Evolutionary conservation across 2,888 invertebrate genomes (phyloP).

Genomic region (Coenonympha arcania): DNA sequence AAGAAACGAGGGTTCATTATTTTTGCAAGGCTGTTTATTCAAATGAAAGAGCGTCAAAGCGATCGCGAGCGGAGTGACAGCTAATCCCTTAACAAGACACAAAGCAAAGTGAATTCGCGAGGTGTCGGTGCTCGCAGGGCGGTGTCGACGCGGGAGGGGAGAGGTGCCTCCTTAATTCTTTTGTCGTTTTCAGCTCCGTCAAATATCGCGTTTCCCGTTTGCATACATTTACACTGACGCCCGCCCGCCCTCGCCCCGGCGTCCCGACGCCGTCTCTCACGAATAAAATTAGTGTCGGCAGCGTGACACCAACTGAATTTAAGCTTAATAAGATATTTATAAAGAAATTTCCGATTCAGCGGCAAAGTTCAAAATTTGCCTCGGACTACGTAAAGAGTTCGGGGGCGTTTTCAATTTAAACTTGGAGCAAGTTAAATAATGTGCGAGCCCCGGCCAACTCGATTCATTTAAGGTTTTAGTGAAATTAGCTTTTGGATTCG

Average conservation of each 20-base stretch:
- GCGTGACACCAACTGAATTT: conserved; percentile 74
- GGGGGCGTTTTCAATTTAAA: conserved; percentile 74
- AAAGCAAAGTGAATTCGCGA: conserved; percentile 61
- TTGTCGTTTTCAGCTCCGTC: conserved; percentile 71
- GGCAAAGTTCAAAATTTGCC: conserved; percentile 74
- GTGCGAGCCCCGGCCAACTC: conserved; percentile 69
- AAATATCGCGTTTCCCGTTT: conserved; percentile 70
- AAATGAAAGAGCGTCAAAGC: conserved; percentile 43
- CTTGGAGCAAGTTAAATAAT: conserved; percentile 73
- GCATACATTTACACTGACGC: conserved; percentile 66
- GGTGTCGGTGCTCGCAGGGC: conserved; percentile 35
- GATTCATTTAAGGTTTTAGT: conserved; percentile 73
- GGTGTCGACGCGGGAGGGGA: conserved; percentile 37
- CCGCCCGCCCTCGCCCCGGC: conserved; percentile 35
- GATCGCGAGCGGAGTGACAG: conserved; percentile 43
- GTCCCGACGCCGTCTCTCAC: conserved; percentile 63
- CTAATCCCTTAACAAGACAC: conserved; percentile 56
- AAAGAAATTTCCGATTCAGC: conserved; percentile 74
- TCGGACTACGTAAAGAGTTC: conserved; percentile 69
- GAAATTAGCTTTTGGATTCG: conserved; percentile 72
- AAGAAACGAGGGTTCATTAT: conserved; percentile 18
- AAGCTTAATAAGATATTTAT: conserved; percentile 74
- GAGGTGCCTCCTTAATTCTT: conserved; percentile 60
- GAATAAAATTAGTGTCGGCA: conserved; percentile 74
- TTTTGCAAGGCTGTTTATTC: conserved; percentile 27